phyloP scores from a whole-genome alignment of 1,140 invertebrate species.

The Saccostrea cuccullata region DNA sequence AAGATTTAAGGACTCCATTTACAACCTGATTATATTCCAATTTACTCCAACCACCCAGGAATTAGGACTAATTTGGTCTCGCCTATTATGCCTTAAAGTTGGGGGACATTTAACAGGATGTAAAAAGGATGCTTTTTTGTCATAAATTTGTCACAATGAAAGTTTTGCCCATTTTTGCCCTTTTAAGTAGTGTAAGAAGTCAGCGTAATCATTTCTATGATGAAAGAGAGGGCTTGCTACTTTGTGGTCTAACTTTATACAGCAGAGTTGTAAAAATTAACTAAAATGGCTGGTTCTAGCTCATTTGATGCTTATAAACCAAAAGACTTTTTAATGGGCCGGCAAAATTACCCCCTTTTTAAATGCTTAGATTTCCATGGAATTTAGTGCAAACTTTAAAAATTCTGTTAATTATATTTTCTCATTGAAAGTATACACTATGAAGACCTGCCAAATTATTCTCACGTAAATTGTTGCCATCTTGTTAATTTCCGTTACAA shows the following conservation, averaged over 20 bases:
- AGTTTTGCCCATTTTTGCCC: conserved; percentile 4
- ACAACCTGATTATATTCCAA: conserved; percentile 15
- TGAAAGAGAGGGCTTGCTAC: conserved; percentile 11
- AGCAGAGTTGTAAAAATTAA: conserved; percentile 20
- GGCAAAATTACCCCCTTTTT: conserved; percentile 7
- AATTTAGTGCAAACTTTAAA: conserved; percentile 12
- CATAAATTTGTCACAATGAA: conserved; percentile 35
- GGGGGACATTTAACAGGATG: conserved; percentile 13
- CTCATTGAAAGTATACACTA: conserved; percentile 23
- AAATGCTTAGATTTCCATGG: conserved; percentile 27
- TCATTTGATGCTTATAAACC: conserved; percentile 19
- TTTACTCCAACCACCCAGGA: conserved; percentile 32
- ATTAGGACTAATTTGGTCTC: conserved; percentile 30
- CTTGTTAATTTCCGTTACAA: conserved; percentile 23
- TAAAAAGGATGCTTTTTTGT: conserved; percentile 19
- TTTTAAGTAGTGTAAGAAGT: conserved; percentile 16
- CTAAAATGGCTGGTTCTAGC: conserved; percentile 25
- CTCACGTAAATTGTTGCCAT: conserved; percentile 24
- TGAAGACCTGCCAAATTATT: conserved; percentile 33
- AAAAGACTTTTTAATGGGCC: conserved; percentile 26
- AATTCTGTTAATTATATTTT: conserved; percentile 30
- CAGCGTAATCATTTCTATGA: neutral
- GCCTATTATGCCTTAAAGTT: conserved; percentile 15
- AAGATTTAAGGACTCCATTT: conserved; percentile 26
- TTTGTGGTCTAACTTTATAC: conserved; percentile 8